phyloP scores from a whole-genome alignment of 2,113 vertebrate genomes.

The Tenebrosternarchus preto region DNA sequence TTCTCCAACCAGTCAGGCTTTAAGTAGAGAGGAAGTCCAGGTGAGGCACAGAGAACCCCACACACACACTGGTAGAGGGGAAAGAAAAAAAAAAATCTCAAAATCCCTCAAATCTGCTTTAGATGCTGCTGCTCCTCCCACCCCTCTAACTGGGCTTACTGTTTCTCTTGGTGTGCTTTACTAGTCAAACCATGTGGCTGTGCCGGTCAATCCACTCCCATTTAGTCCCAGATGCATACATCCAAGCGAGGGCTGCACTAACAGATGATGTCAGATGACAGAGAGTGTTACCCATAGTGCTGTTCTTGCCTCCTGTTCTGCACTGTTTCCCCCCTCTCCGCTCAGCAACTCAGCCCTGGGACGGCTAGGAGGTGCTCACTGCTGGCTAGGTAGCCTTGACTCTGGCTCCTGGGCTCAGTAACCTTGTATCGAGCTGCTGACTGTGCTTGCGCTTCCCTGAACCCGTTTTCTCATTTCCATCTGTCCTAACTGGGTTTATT shows the following conservation, averaged over 20 bases:
- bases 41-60: constrained; percentile 56
- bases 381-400: constrained; percentile 30
- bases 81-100: background rate
- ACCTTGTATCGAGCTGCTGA: constrained; percentile 24
- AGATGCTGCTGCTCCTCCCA: constrained; percentile 26
- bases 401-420: background rate
- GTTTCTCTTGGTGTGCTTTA: constrained; percentile 36
- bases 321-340: background rate
- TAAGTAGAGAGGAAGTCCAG: constrained; percentile 62
- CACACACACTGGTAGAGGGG: constrained; percentile 35
- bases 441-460: constrained; percentile 16
- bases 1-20: constrained; percentile 58
- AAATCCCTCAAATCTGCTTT: constrained; percentile 12
- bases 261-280: constrained; percentile 7
- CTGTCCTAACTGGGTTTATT: background rate
- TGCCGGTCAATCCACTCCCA: constrained; percentile 28
- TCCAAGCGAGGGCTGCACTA: constrained; percentile 7
- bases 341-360: background rate
- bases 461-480: background rate
- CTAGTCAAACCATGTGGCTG: constrained; percentile 5
- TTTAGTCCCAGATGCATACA: constrained; percentile 18
- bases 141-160: constrained; percentile 33
- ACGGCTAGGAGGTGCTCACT: background rate
- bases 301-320: constrained; percentile 2
- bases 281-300: constrained; percentile 27